Evolutionary conservation across 2,113 vertebrate species (phyloP).

Genomic region (Pontoporia blainvillei): DNA sequence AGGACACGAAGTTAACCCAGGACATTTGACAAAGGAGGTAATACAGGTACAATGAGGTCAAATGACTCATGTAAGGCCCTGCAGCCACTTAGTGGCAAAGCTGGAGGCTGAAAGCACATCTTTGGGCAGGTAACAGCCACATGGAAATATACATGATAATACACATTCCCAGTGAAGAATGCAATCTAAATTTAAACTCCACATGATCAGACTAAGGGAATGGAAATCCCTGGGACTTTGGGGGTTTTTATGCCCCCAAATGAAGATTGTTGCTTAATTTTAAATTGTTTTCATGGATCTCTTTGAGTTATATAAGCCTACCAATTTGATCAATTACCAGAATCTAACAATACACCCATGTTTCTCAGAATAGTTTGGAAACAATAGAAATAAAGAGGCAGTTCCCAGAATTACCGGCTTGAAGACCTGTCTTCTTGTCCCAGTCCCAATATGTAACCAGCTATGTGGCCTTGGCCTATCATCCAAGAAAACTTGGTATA

Average conservation of each 20-base stretch:
- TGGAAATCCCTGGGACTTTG: constrained; percentile 24
- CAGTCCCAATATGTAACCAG: constrained; percentile 32
- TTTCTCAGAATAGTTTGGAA: constrained; percentile 54
- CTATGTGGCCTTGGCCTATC: constrained; percentile 42
- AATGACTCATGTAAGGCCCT: not conserved
- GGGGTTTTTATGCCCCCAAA: not conserved
- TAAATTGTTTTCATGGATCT: constrained; percentile 59
- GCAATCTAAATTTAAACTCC: constrained; percentile 1
- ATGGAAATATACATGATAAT: not conserved
- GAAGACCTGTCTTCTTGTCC: constrained; percentile 46
- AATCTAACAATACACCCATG: constrained; percentile 64
- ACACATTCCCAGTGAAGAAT: not conserved
- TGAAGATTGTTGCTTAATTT: constrained; percentile 55
- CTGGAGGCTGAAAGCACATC: not conserved
- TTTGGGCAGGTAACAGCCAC: not conserved
- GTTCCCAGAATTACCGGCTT: constrained; percentile 51
- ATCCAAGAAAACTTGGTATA: constrained; percentile 32
- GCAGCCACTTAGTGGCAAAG: not conserved
- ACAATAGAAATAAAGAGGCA: constrained; percentile 63
- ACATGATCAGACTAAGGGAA: not conserved
- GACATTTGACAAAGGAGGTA: not conserved
- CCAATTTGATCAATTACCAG: constrained; percentile 71
- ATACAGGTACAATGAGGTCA: not conserved
- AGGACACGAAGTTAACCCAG: not conserved
- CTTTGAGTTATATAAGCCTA: constrained; percentile 65